Evolutionary conservation across 1,140 invertebrate genomes (phyloP).

Genomic region (Drosophila albomicans): DNA sequence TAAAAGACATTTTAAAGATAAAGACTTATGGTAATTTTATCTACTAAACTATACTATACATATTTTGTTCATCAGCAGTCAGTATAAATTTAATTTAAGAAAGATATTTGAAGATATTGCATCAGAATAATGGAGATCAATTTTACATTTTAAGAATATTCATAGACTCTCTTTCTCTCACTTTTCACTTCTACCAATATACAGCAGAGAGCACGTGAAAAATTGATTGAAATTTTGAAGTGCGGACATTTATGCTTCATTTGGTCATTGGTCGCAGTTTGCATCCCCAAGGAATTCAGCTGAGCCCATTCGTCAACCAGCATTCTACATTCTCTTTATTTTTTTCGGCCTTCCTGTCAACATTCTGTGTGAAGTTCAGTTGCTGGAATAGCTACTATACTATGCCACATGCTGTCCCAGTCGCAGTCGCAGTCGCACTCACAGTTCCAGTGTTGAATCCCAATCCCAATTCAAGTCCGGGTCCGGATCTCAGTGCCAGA

Average conservation of each 20-base stretch:
- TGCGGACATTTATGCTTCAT: constrained; percentile 70
- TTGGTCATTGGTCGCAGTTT: constrained; percentile 54
- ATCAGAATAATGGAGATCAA: background rate
- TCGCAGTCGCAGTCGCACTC: background rate
- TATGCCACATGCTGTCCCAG: constrained; percentile 67
- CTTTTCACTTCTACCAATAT: background rate
- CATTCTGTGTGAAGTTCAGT: constrained; percentile 52
- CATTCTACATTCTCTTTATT: constrained; percentile 5
- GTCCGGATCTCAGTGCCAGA: background rate
- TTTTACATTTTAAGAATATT: no score
- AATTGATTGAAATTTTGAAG: constrained; percentile 51
- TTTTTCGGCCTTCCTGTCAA: constrained; percentile 66
- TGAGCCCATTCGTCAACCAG: constrained; percentile 76
- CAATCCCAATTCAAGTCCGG: constrained; percentile 14
- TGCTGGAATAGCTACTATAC: constrained; percentile 25
- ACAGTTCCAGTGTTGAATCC: constrained; percentile 1
- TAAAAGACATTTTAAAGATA: no score
- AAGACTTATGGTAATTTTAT: no score
- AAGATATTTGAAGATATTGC: no score
- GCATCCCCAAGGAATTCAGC: constrained; percentile 52
- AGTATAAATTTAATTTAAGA: no score
- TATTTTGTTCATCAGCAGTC: no score
- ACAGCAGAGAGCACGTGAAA: background rate
- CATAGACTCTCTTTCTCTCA: background rate
- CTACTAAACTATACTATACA: no score